Evolutionary conservation across 1,140 invertebrate genomes (phyloP).

Genomic region (Formica selysi): DNA sequence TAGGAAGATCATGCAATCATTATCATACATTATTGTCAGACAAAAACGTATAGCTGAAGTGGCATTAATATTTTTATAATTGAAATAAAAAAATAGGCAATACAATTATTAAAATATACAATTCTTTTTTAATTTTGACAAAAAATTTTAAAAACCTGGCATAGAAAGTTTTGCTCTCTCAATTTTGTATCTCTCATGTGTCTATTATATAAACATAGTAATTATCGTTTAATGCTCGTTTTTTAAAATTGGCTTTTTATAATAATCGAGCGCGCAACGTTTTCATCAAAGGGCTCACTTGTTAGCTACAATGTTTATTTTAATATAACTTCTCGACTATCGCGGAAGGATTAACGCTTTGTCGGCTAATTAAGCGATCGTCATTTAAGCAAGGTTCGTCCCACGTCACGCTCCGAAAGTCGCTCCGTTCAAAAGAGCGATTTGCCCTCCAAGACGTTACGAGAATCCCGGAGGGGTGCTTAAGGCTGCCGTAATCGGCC

Average conservation of each 20-base stretch:
- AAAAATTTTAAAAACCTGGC: background rate
- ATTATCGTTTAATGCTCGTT: background rate
- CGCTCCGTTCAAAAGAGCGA: background rate
- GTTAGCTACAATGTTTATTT: constrained; percentile 6
- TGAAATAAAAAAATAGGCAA: background rate
- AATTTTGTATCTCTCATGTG: background rate
- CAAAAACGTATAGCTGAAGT: background rate
- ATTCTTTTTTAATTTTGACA: background rate
- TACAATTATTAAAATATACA: background rate
- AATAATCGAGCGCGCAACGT: background rate
- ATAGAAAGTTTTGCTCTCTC: background rate
- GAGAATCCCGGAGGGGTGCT: constrained; percentile 47
- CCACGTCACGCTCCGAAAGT: constrained; percentile 28
- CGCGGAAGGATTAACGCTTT: constrained; percentile 12
- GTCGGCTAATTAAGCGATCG: constrained; percentile 33
- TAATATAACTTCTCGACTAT: background rate
- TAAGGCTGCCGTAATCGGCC: constrained; percentile 58
- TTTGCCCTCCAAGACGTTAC: constrained; percentile 5
- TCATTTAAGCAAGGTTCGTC: constrained; percentile 57
- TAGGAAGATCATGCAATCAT: background rate
- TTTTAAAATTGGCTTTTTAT: background rate
- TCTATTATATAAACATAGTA: background rate
- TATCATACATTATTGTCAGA: background rate
- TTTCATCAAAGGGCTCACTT: background rate
- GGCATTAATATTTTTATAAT: background rate